Evolutionary conservation across 2,797 vertebrate genomes (phyloP), one percentile per base, ranked within the genome.

Genomic region (Cossypha caffra): DNA sequence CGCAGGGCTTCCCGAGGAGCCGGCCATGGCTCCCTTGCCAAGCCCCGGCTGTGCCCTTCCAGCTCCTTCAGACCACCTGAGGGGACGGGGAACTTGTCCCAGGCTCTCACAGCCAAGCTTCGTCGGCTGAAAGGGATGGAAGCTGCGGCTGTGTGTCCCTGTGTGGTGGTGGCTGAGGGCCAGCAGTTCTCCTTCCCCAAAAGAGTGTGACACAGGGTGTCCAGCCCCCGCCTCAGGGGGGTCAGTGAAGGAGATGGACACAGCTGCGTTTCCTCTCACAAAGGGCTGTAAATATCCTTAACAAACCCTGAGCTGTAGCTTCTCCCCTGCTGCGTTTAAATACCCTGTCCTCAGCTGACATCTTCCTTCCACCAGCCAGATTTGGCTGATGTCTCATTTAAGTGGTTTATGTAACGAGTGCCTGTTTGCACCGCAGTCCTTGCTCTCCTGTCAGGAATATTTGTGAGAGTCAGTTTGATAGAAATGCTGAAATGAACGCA

Each of bases 331-430:
- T 63, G 86, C 9, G 68, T 63, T 94, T 52, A 74, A 93, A 57
- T 51, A 35, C n/a, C 42, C 38, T 93, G 95, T 95, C 95, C 95
- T 94, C 75, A 57, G n/a, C 75, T 96, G 95, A 95, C 94, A 91
- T 82, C 75, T 61, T 71, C 55, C 47, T 67, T 72, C 90, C 50
- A 54, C 61, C 59, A 77, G 80, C 63, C 81, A 57, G 29, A 83
- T 88, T 90, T n/a, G 63, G 51, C 62, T 58, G 62, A 35, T 42
- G 69, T 47, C 63, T 92, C 78, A 5, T 64, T 71, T 87, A 69
- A 96, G 92, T 78, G 82, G 63, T 93, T 93, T 90, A 93, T 84
- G 23, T 96, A 94, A 86, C 61, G 6, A 78, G 40, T 25, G 71
- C 74, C 77, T 54, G 25, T 42, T 79, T 64, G 63, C 63, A 64